Evolutionary conservation across 2,888 invertebrate genomes (phyloP).

Genomic region (Eulithis testata): DNA sequence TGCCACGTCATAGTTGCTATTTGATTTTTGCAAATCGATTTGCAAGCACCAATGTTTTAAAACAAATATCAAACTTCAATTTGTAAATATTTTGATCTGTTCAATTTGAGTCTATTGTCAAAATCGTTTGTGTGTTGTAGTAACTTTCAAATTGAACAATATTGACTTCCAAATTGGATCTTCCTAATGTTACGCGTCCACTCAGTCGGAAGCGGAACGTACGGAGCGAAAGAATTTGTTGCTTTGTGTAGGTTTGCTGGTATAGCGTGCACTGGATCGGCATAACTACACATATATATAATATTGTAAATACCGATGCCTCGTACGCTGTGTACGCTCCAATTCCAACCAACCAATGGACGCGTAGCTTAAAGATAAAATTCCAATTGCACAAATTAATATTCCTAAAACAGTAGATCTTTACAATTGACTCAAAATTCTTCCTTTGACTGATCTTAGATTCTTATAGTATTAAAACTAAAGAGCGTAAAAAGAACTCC

Average conservation of each 20-base stretch:
- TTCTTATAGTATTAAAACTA: conserved; percentile 28
- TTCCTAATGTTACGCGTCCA: not conserved
- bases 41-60: conserved; percentile 36
- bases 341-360: no score
- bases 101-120: conserved; percentile 38
- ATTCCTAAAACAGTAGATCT: conserved; percentile 2
- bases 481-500: conserved; percentile 55
- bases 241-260: no score
- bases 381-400: conserved; percentile 22
- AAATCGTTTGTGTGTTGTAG: conserved; percentile 16
- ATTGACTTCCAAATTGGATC: not conserved
- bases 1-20: no score
- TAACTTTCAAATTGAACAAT: not conserved
- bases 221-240: no score
- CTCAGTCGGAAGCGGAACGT: no score
- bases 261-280: no score
- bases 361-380: not conserved
- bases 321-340: no score
- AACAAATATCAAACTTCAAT: conserved; percentile 25
- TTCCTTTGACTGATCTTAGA: conserved; percentile 51
- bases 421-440: conserved; percentile 43
- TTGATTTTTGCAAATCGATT: no score
- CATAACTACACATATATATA: no score
- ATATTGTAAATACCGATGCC: no score
- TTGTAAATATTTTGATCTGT: conserved; percentile 26